phyloP scores from a whole-genome alignment of 1,140 invertebrate species.

The Bombyx mori region ASM3026992v2 NC_085119.1:3029501-3030000 shows the following conservation, averaged over 20 bases:
- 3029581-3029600: constrained; percentile 13
- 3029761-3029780: background rate
- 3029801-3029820: background rate
- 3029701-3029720: constrained; percentile 13
- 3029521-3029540: constrained; percentile 6
- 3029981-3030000: too few relatives aligned
- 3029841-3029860: background rate
- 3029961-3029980: background rate
- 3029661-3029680: constrained; percentile 17
- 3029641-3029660: constrained; percentile 18
- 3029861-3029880: background rate
- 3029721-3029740: constrained; percentile 5
- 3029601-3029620: constrained; percentile 20
- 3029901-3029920: background rate
- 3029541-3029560: background rate
- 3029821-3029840: background rate
- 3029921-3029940: background rate
- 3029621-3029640: constrained; percentile 16
- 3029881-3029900: background rate
- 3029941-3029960: too few relatives aligned
- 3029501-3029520: constrained; percentile 4
- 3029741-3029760: too few relatives aligned
- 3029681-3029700: constrained; percentile 13
- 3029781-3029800: background rate
- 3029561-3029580: constrained; percentile 2